Evolutionary conservation across 2,888 invertebrate genomes (phyloP), one percentile per base, ranked within the genome.

Genomic region (Tricholauxania praeusta): DNA sequence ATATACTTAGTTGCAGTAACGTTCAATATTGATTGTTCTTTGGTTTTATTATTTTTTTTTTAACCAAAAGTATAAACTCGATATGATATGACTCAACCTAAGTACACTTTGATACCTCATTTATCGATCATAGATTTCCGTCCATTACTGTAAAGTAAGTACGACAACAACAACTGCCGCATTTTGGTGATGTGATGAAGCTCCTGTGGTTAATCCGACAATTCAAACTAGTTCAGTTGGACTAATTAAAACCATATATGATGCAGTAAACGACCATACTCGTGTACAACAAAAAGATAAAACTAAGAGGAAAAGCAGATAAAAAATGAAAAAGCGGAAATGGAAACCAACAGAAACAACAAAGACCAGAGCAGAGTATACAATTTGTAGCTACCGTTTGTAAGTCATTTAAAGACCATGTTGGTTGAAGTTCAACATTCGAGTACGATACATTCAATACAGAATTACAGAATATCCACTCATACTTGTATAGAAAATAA

Each of bases 161-260:
- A 48, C 65, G 47, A n/a, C 12, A 57, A 57, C 22, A 14, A 48
- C 12, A 17, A 63, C n/a, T 48, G n/a, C 10, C 48, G 49, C 64
- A 63, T 64, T 49, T 64, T 51, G 64, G 47, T 12, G 62, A 32
- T 39, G 47, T 39, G 48, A 63, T 60, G 60, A 32, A 63, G 15
- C 48, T 51, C 14, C 49, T 64, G 64, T 14, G 51, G 49, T 64
- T 64, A 49, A 64, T 64, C 64, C 39, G 81, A 80, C 79, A 81
- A 82, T 82, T 79, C 79, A 78, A 80, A 80, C 76, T 79, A 79
- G 76, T 75, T 78, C 78, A 77, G 80, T 78, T 80, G 80, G 80
- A 82, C 85, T 84, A 84, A 84, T 84, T 84, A 84, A 84, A 84
- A 83, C 78, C 82, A 79, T 77, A 79, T 79, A 74, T 59, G 75